Evolutionary conservation across 2,888 invertebrate species (phyloP).

Genomic region (Arctia plantaginis): DNA sequence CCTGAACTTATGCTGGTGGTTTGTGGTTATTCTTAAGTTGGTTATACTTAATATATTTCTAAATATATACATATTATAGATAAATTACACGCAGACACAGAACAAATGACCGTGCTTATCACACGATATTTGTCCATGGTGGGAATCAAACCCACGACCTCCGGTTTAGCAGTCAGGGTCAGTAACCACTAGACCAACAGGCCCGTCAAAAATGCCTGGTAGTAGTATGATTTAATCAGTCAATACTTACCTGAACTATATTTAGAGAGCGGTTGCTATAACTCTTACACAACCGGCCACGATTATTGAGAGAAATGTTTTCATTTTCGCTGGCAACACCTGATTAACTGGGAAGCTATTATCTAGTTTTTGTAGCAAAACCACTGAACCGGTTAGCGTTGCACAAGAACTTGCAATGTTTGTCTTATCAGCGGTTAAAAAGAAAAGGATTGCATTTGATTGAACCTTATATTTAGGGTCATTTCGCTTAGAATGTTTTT

Average conservation of each 20-base stretch:
- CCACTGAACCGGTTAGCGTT: conserved; percentile 45
- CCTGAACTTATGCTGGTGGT: too few species aligned
- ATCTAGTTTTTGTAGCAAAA: conserved; percentile 42
- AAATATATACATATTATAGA: too few species aligned
- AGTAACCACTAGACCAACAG: too few species aligned
- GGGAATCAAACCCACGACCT: too few species aligned
- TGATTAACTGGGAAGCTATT: conserved; percentile 43
- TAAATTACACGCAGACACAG: too few species aligned
- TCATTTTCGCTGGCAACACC: conserved; percentile 13
- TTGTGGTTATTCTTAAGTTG: too few species aligned
- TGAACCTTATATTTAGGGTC: conserved; percentile 2
- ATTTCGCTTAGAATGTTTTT: not conserved
- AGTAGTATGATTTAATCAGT: not conserved
- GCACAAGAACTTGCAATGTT: conserved; percentile 33
- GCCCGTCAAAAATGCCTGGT: too few species aligned
- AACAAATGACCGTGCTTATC: too few species aligned
- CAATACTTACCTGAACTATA: not conserved
- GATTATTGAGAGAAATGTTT: conserved; percentile 13
- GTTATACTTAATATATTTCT: too few species aligned
- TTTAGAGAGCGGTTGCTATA: not conserved
- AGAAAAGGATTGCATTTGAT: conserved; percentile 13
- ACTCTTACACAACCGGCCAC: not conserved
- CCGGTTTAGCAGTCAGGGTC: too few species aligned
- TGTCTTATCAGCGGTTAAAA: conserved; percentile 37
- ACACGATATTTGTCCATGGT: too few species aligned